These are phyloP conservation scores for Zenarchopterus dispar DNA, from an alignment of 2,797 vertebrate species.

Conservation along the genomic window DNA sequence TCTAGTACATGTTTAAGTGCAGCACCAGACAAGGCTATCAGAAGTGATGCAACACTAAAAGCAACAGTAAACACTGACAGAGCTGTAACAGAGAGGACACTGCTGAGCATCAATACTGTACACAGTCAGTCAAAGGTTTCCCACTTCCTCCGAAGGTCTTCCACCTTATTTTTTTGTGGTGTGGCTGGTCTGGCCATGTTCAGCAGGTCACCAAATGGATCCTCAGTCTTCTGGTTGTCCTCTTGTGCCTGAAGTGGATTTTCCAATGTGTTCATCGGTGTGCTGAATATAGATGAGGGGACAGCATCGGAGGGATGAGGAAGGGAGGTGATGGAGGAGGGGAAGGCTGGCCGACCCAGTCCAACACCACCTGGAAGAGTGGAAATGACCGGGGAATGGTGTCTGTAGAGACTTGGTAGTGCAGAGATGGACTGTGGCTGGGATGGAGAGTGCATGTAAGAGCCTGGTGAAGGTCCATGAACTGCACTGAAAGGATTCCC, in stretches of 20 bases:
- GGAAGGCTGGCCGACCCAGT: constrained; percentile 43
- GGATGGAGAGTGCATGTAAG: constrained; percentile 80
- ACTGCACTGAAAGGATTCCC: constrained; percentile 84
- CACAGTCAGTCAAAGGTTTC: constrained; percentile 92
- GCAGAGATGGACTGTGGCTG: constrained; percentile 79
- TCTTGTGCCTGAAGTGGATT: constrained; percentile 75
- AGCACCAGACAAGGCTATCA: too few species aligned
- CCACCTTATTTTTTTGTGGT: constrained; percentile 86
- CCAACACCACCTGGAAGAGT: constrained; percentile 74
- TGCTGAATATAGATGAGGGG: constrained; percentile 61
- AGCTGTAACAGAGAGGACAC: constrained; percentile 3
- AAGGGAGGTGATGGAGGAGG: constrained; percentile 53
- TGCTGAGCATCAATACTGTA: constrained; percentile 21
- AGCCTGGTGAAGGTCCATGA: constrained; percentile 73
- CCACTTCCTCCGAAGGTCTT: constrained; percentile 91
- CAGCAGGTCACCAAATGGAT: constrained; percentile 94
- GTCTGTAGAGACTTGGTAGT: constrained; percentile 86
- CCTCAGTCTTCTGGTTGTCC: constrained; percentile 80
- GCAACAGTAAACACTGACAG: constrained; percentile 34
- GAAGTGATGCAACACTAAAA: constrained; percentile 2
- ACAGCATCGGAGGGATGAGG: constrained; percentile 81
- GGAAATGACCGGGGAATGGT: constrained; percentile 76
- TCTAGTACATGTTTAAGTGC: too few species aligned
- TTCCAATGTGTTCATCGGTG: constrained; percentile 68
- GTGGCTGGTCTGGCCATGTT: constrained; percentile 85